phyloP scores from a whole-genome alignment of 2,797 vertebrate genomes.

The Pseudomugil tenellus region DNA sequence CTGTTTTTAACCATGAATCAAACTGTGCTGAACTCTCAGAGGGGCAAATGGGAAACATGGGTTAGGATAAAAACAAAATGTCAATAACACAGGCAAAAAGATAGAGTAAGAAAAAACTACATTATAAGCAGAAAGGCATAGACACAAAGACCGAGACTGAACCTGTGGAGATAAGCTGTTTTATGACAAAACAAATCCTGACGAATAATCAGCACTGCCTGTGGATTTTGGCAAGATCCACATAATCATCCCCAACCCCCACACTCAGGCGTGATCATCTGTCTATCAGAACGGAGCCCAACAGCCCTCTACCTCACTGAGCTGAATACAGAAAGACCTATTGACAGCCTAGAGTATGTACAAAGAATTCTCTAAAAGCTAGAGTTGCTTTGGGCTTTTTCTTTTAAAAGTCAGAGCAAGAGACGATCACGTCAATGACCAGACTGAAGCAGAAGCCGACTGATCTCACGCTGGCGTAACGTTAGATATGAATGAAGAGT shows the following conservation, averaged over 20 bases:
- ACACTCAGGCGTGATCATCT: conserved; percentile 40
- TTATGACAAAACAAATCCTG: conserved; percentile 75
- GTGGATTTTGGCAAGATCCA: conserved; percentile 77
- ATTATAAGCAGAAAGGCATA: conserved; percentile 40
- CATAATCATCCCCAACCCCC: conserved; percentile 64
- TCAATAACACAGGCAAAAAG: conserved; percentile 13
- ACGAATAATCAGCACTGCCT: conserved; percentile 73
- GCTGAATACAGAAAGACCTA: conserved; percentile 25
- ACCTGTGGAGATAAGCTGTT: conserved; percentile 75
- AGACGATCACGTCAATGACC: no score
- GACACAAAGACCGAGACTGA: conserved; percentile 57
- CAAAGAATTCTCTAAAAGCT: no score
- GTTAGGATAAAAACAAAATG: conserved; percentile 6
- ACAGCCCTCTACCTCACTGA: conserved; percentile 26
- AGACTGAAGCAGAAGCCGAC: no score
- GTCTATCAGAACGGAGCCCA: conserved; percentile 48
- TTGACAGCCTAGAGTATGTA: conserved; percentile 1
- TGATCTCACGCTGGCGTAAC: no score
- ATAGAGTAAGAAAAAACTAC: conserved; percentile 29
- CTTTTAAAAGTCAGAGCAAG: no score
- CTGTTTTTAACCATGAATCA: conserved; percentile 2
- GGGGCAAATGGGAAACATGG: not conserved
- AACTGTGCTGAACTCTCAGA: not conserved
- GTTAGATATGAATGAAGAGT: no score
- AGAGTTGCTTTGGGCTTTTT: no score